Evolutionary conservation across 2,113 vertebrate species (phyloP).

Genomic region (Oceanodroma tethys): DNA sequence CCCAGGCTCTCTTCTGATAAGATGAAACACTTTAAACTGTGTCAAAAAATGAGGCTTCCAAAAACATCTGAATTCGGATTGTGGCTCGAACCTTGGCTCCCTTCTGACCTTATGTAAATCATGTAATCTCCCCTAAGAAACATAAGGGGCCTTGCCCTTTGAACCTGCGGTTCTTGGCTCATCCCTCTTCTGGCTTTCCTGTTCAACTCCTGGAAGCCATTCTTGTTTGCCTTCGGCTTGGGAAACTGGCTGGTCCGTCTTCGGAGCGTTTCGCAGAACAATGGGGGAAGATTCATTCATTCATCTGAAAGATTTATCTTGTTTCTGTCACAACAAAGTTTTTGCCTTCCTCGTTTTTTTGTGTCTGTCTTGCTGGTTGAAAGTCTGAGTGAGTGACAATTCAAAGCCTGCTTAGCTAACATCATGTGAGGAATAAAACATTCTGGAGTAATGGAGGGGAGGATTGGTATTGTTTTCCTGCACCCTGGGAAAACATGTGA

Average conservation of each 20-base stretch:
- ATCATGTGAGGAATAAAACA: not conserved
- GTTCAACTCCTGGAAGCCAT: not conserved
- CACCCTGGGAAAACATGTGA: not conserved
- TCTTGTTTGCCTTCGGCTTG: not conserved
- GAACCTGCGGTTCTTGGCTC: constrained; percentile 32
- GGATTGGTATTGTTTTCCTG: not conserved
- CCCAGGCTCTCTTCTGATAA: constrained; percentile 39
- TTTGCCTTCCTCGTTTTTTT: not conserved
- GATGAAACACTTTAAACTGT: constrained; percentile 10
- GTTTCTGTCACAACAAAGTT: not conserved
- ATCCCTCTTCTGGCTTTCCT: constrained; percentile 3
- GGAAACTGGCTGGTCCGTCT: not conserved
- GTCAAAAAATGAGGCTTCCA: constrained; percentile 33
- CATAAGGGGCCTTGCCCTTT: constrained; percentile 20
- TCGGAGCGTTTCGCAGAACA: not conserved
- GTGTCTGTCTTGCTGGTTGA: not conserved
- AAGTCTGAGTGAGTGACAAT: not conserved
- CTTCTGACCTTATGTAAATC: constrained; percentile 15
- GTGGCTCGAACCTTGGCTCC: not conserved
- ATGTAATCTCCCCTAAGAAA: constrained; percentile 15
- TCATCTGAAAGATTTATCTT: not conserved
- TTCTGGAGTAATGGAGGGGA: not conserved
- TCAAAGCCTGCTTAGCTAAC: not conserved
- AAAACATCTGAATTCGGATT: not conserved
- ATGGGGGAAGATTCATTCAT: not conserved